Evolutionary conservation across 1,140 invertebrate genomes (phyloP), one percentile per base, ranked within the genome.

Genomic region (Pogonomyrmex barbatus): DNA sequence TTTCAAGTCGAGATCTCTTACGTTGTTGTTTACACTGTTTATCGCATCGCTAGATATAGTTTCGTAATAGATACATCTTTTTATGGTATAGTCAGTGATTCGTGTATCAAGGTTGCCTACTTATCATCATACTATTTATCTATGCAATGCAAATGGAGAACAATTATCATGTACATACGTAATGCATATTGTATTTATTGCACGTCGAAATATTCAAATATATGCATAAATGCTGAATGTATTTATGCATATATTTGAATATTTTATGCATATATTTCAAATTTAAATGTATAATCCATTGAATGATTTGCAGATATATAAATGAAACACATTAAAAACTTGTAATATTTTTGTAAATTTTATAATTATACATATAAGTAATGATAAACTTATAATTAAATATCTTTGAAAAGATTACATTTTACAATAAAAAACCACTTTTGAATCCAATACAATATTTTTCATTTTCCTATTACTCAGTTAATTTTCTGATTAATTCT

Each of bases 1-100:
- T 70, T 81, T 70, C 50, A 45, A 81, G 50, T 70, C 39, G 30
- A 56, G 50, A 81, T 81, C 14, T 70, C n/a, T 45, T 8, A 50
- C 8, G 24, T 70, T 17, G 12, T 8, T 81, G 36, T 47, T 81
- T 81, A 70, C 52, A 2, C 24, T 39, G 52, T 47, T 78, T 68
- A 68, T 1, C 24, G 65, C 14, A 2, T 70, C 9, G 24, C 9
- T 5, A 56, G 36, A 81, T 65, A 42, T 54, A 39, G 45, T 79
- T 79, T 63, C 47, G 60, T 39, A 78, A 78, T 4, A 75, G 36
- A 5, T 12, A 4, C 52, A 45, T 42, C 30, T 60, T 63, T 78
- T 63, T 39, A 30, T 36, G 30, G 1, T 62, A 36, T 36, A 42
- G 12, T n/a, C 6, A 47, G 24, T 62, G 24, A 45, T 60, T 39